These are phyloP conservation scores for Dicrurus megarhynchus DNA, from an alignment of 2,113 vertebrate genomes.

Conservation along the genomic window DNA sequence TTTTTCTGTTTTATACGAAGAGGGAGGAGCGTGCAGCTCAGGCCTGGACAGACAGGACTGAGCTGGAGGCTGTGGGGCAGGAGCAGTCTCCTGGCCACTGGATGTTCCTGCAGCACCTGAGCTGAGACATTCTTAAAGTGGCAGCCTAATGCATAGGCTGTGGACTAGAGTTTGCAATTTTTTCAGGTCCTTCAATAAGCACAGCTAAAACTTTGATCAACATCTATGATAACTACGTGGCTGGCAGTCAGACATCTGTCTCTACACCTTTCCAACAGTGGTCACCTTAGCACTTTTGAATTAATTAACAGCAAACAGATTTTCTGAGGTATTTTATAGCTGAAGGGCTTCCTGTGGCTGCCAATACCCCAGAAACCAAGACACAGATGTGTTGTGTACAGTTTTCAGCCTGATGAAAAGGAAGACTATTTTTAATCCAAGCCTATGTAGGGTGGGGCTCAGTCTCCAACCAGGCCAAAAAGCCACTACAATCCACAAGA, in stretches of 20 bases:
- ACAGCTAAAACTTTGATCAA: neutral
- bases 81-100: neutral
- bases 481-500: slow-evolving; percentile 71
- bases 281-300: neutral
- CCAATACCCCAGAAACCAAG: neutral
- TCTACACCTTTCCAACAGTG: neutral
- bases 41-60: neutral
- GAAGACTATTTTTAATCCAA: slow-evolving; percentile 71
- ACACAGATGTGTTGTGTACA: neutral
- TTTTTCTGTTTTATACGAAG: neutral
- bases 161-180: neutral
- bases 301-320: neutral
- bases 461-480: slow-evolving; percentile 66
- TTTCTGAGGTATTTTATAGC: neutral
- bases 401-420: slow-evolving; percentile 62
- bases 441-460: slow-evolving; percentile 69
- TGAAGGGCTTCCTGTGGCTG: neutral
- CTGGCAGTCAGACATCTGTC: neutral
- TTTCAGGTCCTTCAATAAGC: neutral
- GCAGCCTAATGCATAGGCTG: neutral
- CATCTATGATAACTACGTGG: neutral
- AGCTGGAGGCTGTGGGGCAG: neutral
- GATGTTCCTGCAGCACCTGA: neutral
- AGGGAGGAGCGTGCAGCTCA: neutral
- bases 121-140: neutral